Evolutionary conservation across 2,113 vertebrate species (phyloP), one percentile per base, ranked within the genome.

Genomic region (Petrocephalus zakoni): DNA sequence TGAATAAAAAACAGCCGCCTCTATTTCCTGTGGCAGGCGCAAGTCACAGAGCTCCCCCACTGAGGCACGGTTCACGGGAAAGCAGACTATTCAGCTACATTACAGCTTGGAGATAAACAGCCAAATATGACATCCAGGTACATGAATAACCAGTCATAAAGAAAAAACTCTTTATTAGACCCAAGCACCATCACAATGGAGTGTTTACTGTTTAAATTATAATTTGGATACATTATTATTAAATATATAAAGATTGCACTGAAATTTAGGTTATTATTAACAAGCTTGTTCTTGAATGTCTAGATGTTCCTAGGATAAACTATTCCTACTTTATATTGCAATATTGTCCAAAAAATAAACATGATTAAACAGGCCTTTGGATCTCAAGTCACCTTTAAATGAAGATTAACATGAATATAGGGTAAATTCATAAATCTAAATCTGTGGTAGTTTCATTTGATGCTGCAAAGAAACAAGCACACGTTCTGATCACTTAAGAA

Each of bases 131-230:
- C 61, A 93, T 94, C 94, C 93, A 92, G 92, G 93, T 91, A 93
- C 92, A 94, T 95, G 95, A 94, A 95, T 94, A 91, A 92, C 92
- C 91, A 90, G 92, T 93, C 88, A 75, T 87, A 90, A 93, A 90
- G 42, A 93, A 91, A 37, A 42, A 92, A 90, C 87, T 52, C 64
- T 53, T 64, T 51, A 75, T 13, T 52, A 81, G 49, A 34, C 22
- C 25, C 11, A 49, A 85, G 51, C 17, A 85, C n/a, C n/a, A 11
- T 75, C 21, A 68, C 21, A 47, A 11, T 78, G 34, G 15, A 78
- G 42, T 37, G 15, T 42, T 78, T 78, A 78, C 2, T 78, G 72
- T 13, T 75, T 29, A 37, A 78, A 78, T 42, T 75, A 17, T 75
- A 75, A 42, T 75, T 19, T 75, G 29, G 29, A 8, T 42, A 19